Evolutionary conservation across 2,113 vertebrate genomes (phyloP).

Genomic region (Anhinga anhinga): DNA sequence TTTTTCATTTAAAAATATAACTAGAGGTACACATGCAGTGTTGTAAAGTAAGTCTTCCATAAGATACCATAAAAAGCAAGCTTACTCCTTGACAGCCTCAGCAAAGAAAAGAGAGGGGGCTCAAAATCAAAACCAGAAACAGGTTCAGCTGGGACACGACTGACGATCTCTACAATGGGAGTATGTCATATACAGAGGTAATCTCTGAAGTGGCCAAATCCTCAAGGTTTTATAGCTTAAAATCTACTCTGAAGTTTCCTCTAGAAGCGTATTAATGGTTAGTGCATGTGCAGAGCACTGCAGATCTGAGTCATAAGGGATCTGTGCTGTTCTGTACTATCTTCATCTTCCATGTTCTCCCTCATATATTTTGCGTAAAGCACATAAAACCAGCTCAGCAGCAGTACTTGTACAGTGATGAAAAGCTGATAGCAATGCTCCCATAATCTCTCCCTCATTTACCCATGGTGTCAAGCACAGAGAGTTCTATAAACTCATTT

Average conservation of each 20-base stretch:
- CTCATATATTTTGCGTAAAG: background rate
- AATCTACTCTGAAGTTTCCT: background rate
- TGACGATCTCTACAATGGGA: background rate
- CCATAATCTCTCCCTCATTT: background rate
- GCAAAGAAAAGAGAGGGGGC: background rate
- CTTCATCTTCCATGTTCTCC: background rate
- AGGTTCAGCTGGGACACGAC: background rate
- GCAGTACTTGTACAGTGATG: background rate
- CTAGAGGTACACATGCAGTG: background rate
- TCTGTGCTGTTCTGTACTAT: background rate
- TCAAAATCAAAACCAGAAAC: background rate
- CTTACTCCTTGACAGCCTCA: background rate
- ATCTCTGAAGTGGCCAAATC: background rate
- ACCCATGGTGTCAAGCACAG: background rate
- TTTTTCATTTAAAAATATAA: background rate
- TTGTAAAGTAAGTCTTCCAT: background rate
- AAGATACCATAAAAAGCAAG: background rate
- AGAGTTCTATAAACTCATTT: conserved; percentile 27
- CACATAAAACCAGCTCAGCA: background rate
- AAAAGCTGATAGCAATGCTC: background rate
- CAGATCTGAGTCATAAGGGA: conserved; percentile 12
- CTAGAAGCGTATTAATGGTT: background rate
- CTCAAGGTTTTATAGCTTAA: background rate
- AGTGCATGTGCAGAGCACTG: background rate
- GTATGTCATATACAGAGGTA: background rate